Base-by-base conservation (phyloP, 2,888 invertebrate species). In the Drosophila ustulata region DNA sequence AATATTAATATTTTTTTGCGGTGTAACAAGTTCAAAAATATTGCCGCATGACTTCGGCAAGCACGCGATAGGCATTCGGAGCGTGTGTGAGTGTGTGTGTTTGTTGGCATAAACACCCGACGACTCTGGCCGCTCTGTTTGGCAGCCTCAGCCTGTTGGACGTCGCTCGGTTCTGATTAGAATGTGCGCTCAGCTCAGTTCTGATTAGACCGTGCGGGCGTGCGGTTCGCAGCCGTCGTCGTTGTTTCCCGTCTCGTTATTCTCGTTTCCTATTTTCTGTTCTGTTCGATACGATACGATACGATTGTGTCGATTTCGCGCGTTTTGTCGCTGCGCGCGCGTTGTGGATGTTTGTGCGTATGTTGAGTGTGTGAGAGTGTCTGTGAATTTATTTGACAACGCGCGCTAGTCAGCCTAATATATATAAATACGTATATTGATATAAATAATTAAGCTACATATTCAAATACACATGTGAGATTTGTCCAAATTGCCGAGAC, bases 111-210 rank as follows among this genome's bases (percentile, higher is more conserved):
- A 50, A 64, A 58, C 50, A 51, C 25, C 49, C 75, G 75, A 73
- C 49, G 45, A 59, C 73, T 57, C 57, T 62, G 72, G 8, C 55
- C 58, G 70, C 75, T 63, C 68, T 51, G 75, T 56, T 73, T 58
- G 56, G 34, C 57, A 47, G 49, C 45, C 46, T 34, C 71, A 70
- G 70, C 87, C 78, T 78, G 80, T 86, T 86, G 85, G 72, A 82
- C 72, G 63, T 73, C 55, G 78, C 62, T 68, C 68, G 28, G 41
- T 73, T 62, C 66, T 75, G 75, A 75, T 75, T 75, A 75, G 74
- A 75, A 75, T 9, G 41, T 2, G 46, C 47, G 78, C 85, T 78
- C 85, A 87, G 78, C 85, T 78, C 85, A 87, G 88, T 85, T 85
- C 88, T 89, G 80, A 84, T 84, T 79, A 80, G 82, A 77, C 79